Base-by-base conservation (phyloP, 2,797 vertebrate genomes). In the Epinephelus awoara region DNA sequence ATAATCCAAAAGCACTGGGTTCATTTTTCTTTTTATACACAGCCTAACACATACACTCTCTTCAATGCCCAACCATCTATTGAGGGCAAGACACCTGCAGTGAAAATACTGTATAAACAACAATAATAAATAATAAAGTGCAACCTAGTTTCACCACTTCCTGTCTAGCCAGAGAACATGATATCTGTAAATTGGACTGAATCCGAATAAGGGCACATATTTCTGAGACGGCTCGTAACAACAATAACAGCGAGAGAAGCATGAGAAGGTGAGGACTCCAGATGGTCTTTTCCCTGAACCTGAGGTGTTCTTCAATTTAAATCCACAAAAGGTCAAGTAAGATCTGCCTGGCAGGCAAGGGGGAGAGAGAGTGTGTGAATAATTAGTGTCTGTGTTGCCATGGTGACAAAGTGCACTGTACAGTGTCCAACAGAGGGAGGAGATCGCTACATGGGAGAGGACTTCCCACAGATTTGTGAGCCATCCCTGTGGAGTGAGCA, bases 241-340 rank as follows among this genome's bases (percentile, higher is more conserved):
- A 78, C 72, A 67, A 77, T 57, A 76, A 73, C 49, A 61, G 77
- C 23, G 7, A 80, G 70, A 62, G 6, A 49, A 74, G 84, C 51
- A n/a, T 1, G 55, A 86, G 79, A 76, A 88, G 87, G 87, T 79
- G 82, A 89, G 52, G 62, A 51, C 85, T 90, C 86, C 88, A 85
- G 85, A 87, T 84, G 80, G 81, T 93, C 84, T 84, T 15, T 66
- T 49, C 71, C 72, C 85, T 85, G 78, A 93, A 93, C 85, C 87
- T 70, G 86, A 87, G 86, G 92, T 85, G 82, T 88, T 92, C 88
- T 86, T 91, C 89, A 89, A 90, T 92, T 90, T 87, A 86, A 91
- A 93, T 94, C 90, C 85, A 79, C 87, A 85, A 94, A 94, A 95
- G 95, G 95, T 96, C 95, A 95, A 94, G 89, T 91, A 84, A 94